Conservation (phyloP, 2,113 vertebrate species). For the Xiphorhynchus elegans region DNA sequence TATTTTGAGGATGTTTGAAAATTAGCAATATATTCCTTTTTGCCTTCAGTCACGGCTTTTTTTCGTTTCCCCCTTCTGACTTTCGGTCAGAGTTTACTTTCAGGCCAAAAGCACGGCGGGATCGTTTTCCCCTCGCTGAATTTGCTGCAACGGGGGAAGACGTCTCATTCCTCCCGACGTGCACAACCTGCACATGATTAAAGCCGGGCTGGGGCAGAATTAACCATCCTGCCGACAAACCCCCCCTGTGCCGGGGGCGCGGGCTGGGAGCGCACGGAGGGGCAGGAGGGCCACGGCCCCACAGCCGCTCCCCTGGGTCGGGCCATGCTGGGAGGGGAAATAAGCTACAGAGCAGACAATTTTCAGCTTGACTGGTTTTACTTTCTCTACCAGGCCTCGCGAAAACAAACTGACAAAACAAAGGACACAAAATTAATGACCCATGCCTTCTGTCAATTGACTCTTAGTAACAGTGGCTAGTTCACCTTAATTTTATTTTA, state of each 20-base stretch:
- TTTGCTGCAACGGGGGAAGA: not conserved
- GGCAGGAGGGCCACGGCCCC: conserved; percentile 81
- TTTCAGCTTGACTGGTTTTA: conserved; percentile 99
- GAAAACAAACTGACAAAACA: conserved; percentile 99
- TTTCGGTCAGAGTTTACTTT: not conserved
- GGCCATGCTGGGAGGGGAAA: conserved; percentile 90
- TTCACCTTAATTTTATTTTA: conserved; percentile 81
- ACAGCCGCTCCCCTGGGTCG: conserved; percentile 82
- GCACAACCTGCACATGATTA: conserved; percentile 65
- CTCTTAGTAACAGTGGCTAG: conserved; percentile 87
- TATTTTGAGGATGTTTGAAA: not conserved
- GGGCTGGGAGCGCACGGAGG: conserved; percentile 72
- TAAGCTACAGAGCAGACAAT: conserved; percentile 98
- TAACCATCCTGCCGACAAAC: conserved; percentile 39
- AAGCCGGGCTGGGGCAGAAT: conserved; percentile 68
- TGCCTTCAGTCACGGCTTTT: not conserved
- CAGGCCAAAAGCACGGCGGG: not conserved
- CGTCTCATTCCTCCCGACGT: conserved; percentile 25
- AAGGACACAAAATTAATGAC: conserved; percentile 99
- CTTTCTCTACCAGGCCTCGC: conserved; percentile 93
- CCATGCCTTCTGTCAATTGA: conserved; percentile 92
- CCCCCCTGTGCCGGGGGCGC: conserved; percentile 79
- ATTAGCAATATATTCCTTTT: conserved; percentile 1
- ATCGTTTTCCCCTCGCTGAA: not conserved
- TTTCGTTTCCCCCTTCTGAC: not conserved